These are phyloP conservation scores for Paratrypauchen microcephalus DNA, from an alignment of 2,797 vertebrate genomes.

Conservation along the genomic window DNA sequence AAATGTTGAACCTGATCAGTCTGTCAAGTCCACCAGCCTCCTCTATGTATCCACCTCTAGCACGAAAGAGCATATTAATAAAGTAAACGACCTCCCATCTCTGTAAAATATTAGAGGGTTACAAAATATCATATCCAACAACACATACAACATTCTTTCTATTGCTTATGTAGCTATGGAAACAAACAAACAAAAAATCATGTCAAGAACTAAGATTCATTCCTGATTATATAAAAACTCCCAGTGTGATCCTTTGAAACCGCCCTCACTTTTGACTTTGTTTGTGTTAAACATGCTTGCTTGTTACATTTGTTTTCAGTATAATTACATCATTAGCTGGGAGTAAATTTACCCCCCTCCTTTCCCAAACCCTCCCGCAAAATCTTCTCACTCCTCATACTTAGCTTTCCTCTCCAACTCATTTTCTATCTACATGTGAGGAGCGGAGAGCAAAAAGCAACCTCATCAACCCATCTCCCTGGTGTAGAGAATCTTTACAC, in stretches of 20 bases:
- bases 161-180: background rate
- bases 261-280: conserved; percentile 47
- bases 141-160: background rate
- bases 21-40: no score
- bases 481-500: conserved; percentile 45
- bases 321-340: conserved; percentile 79
- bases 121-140: background rate
- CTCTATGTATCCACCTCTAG: no score
- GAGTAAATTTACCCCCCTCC: conserved; percentile 39
- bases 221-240: conserved; percentile 6
- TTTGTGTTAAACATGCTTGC: conserved; percentile 52
- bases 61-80: background rate
- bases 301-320: conserved; percentile 72
- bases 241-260: conserved; percentile 25
- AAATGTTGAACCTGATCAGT: no score
- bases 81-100: background rate
- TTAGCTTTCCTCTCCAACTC: conserved; percentile 29
- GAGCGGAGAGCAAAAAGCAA: conserved; percentile 45
- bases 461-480: conserved; percentile 50
- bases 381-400: conserved; percentile 6
- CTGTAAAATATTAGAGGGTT: background rate
- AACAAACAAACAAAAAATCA: conserved; percentile 2
- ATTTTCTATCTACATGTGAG: conserved; percentile 47
- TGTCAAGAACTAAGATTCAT: background rate
- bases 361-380: conserved; percentile 10